Conservation (phyloP, 2,113 vertebrate species). For the Neofelis nebulosa region DNA sequence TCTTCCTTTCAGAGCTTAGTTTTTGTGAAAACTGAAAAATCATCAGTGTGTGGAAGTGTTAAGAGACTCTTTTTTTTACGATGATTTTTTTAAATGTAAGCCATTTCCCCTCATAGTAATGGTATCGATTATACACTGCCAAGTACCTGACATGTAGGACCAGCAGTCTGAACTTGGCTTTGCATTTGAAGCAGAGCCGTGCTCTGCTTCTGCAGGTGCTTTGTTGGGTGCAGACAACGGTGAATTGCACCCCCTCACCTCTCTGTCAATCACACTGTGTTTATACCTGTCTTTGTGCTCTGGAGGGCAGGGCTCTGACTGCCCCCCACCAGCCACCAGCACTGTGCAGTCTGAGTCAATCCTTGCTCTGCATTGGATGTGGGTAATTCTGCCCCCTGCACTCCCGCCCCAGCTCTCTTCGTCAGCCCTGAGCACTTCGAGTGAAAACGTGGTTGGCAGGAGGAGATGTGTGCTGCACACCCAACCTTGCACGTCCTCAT, state of each 20-base stretch:
- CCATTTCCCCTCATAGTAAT: not conserved
- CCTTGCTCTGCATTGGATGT: not conserved
- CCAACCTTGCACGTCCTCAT: not conserved
- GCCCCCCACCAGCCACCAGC: not conserved
- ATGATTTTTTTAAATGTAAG: not conserved
- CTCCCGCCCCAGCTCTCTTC: not conserved
- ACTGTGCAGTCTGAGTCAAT: not conserved
- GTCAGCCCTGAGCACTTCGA: not conserved
- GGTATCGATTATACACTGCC: too few species aligned
- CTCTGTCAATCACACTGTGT: not conserved
- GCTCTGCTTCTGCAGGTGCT: not conserved
- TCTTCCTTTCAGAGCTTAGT: not conserved
- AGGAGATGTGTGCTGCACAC: not conserved
- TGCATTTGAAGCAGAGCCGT: not conserved
- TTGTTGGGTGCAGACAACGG: accelerated
- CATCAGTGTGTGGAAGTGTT: not conserved
- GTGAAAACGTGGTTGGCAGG: not conserved
- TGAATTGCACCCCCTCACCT: accelerated
- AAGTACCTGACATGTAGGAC: not conserved
- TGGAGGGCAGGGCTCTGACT: accelerated
- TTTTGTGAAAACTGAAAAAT: not conserved
- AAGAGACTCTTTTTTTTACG: not conserved
- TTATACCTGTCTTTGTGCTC: not conserved
- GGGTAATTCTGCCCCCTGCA: not conserved
- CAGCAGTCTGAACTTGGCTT: not conserved